Evolutionary conservation across 2,797 vertebrate genomes (phyloP).

Genomic region (Cyprinella venusta): DNA sequence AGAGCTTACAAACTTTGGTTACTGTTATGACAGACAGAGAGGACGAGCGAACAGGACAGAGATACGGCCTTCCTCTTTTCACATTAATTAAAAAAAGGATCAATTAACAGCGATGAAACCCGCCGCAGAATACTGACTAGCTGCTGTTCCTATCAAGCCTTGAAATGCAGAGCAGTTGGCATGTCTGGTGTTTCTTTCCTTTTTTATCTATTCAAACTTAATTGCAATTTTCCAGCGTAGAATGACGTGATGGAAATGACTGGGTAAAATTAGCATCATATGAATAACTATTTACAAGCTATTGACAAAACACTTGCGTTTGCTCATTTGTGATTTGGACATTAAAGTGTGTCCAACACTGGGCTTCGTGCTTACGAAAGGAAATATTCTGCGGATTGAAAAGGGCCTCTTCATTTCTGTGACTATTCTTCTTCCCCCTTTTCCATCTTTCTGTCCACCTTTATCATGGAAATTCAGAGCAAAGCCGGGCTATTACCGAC

Average conservation of each 20-base stretch:
- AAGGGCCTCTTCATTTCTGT: slow-evolving; percentile 66
- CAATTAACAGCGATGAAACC: slow-evolving; percentile 85
- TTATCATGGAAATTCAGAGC: slow-evolving; percentile 74
- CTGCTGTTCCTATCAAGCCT: slow-evolving; percentile 82
- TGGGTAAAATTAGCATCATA: slow-evolving; percentile 75
- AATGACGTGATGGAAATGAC: slow-evolving; percentile 81
- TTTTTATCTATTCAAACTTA: slow-evolving; percentile 83
- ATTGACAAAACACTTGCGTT: slow-evolving; percentile 70
- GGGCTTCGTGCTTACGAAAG: slow-evolving; percentile 51
- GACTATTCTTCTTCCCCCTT: slow-evolving; percentile 61
- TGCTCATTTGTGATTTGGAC: slow-evolving; percentile 65
- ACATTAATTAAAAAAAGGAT: slow-evolving; percentile 88
- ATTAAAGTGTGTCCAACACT: slow-evolving; percentile 57
- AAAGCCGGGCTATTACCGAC: slow-evolving; percentile 60
- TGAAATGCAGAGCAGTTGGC: slow-evolving; percentile 83
- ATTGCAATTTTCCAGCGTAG: slow-evolving; percentile 84
- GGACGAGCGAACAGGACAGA: slow-evolving; percentile 77
- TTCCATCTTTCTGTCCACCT: slow-evolving; percentile 67
- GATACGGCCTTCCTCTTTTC: slow-evolving; percentile 79
- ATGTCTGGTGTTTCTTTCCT: slow-evolving; percentile 65
- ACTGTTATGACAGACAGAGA: slow-evolving; percentile 79
- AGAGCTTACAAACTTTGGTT: slow-evolving; percentile 72
- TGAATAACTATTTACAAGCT: slow-evolving; percentile 75
- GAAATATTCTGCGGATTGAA: slow-evolving; percentile 54
- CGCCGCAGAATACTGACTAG: slow-evolving; percentile 78